Conservation (phyloP, 2,797 vertebrate genomes). For the Anisognathus igniventris region DNA sequence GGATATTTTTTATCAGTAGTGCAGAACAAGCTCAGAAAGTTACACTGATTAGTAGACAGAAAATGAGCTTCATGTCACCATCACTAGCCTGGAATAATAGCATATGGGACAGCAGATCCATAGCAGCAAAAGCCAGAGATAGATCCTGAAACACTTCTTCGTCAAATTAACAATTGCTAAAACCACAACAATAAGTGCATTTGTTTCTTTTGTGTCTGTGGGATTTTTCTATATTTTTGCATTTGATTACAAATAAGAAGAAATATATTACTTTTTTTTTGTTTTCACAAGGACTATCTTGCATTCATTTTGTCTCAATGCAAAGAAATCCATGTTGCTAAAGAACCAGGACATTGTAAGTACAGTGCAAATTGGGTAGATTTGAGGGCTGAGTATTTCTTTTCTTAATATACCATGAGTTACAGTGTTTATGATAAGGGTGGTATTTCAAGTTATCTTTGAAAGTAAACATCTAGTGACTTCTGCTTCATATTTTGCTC, state of each 20-base stretch:
- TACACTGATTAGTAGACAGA: not conserved
- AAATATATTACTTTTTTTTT: not conserved
- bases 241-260: not conserved
- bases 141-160: constrained; percentile 13
- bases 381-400: not conserved
- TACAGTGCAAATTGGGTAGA: not conserved
- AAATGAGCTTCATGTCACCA: constrained; percentile 5
- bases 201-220: not conserved
- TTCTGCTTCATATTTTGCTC: not conserved
- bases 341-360: not conserved
- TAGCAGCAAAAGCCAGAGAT: constrained; percentile 20
- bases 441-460: not conserved
- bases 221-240: not conserved
- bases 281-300: not conserved
- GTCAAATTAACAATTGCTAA: constrained; percentile 46
- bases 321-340: not conserved
- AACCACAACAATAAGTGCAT: not conserved
- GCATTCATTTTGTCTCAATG: not conserved
- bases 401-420: not conserved
- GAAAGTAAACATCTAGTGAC: not conserved
- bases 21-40: not conserved
- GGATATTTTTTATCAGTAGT: not conserved
- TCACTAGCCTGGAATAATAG: not conserved
- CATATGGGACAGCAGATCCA: constrained; percentile 52
- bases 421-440: not conserved